These are phyloP conservation scores for Caranx melampygus DNA, from an alignment of 2,113 vertebrate species.

Conservation along the genomic window DNA sequence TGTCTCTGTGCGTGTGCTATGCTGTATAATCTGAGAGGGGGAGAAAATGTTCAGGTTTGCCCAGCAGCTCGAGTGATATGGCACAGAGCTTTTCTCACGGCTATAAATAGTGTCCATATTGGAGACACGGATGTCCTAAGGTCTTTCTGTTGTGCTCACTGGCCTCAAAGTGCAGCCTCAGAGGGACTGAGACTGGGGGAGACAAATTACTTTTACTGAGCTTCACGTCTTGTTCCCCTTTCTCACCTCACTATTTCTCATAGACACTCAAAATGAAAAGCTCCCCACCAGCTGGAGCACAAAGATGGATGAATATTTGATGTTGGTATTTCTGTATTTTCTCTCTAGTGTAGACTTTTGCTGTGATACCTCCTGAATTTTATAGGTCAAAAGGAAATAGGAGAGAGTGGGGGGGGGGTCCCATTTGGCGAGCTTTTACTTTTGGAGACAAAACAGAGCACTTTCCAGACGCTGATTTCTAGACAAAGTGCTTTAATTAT, in stretches of 20 bases:
- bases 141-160: slow-evolving; percentile 35
- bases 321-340: slow-evolving; percentile 58
- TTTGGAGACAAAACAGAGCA: slow-evolving; percentile 52
- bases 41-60: slow-evolving; percentile 50
- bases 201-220: slow-evolving; percentile 31
- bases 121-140: slow-evolving; percentile 51
- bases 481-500: slow-evolving; percentile 73
- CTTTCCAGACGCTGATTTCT: slow-evolving; percentile 49
- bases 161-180: slow-evolving; percentile 48
- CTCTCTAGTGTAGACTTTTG: slow-evolving; percentile 37
- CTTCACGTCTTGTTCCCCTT: slow-evolving; percentile 33
- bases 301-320: slow-evolving; percentile 74
- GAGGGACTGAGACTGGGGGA: slow-evolving; percentile 36
- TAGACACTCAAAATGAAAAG: slow-evolving; percentile 41
- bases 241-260: slow-evolving; percentile 34
- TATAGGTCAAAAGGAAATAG: slow-evolving; percentile 71
- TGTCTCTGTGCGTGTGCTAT: slow-evolving; percentile 35
- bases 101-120: slow-evolving; percentile 77
- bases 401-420: neutral
- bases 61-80: slow-evolving; percentile 40
- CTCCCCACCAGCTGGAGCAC: slow-evolving; percentile 26
- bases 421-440: slow-evolving; percentile 41
- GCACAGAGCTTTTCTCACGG: slow-evolving; percentile 52
- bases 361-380: slow-evolving; percentile 57
- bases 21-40: slow-evolving; percentile 34